Conservation (phyloP, 2,113 vertebrate genomes). For the Circaetus gallicus region DNA sequence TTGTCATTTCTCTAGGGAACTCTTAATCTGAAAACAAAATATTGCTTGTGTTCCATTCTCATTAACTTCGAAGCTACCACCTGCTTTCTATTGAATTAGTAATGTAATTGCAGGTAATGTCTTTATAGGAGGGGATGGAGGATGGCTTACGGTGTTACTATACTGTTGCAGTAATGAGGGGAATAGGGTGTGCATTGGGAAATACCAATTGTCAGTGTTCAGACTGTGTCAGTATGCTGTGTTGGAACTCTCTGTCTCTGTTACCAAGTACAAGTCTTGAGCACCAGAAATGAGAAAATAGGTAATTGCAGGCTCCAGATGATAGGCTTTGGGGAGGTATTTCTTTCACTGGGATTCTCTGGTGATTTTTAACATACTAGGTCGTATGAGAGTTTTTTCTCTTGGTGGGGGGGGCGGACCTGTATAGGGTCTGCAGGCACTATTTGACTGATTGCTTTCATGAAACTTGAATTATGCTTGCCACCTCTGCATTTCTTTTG, state of each 20-base stretch:
- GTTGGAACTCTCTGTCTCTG: not conserved
- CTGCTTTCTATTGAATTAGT: slow-evolving; percentile 31
- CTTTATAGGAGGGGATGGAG: not conserved
- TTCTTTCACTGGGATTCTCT: not conserved
- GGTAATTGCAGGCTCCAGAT: not conserved
- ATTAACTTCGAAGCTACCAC: slow-evolving; percentile 23
- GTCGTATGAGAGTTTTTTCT: not conserved
- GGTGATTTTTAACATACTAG: not conserved
- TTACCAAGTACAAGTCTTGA: not conserved
- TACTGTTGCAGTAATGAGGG: not conserved
- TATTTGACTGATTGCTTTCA: not conserved
- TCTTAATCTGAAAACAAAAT: slow-evolving; percentile 40
- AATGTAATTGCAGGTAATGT: slow-evolving; percentile 16
- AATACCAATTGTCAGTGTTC: not conserved
- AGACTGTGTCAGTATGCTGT: not conserved
- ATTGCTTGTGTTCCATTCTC: not conserved
- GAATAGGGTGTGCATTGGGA: not conserved
- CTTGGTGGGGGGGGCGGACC: too few relatives aligned
- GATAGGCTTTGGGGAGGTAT: not conserved
- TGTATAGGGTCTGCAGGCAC: not conserved
- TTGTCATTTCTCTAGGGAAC: not conserved
- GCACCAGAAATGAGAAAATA: not conserved
- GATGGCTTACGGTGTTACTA: not conserved
- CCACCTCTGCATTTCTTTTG: not conserved
- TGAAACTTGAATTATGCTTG: not conserved